These are phyloP conservation scores for Oxyura jamaicensis DNA, from an alignment of 2,113 vertebrate genomes.

Conservation along the genomic window DNA sequence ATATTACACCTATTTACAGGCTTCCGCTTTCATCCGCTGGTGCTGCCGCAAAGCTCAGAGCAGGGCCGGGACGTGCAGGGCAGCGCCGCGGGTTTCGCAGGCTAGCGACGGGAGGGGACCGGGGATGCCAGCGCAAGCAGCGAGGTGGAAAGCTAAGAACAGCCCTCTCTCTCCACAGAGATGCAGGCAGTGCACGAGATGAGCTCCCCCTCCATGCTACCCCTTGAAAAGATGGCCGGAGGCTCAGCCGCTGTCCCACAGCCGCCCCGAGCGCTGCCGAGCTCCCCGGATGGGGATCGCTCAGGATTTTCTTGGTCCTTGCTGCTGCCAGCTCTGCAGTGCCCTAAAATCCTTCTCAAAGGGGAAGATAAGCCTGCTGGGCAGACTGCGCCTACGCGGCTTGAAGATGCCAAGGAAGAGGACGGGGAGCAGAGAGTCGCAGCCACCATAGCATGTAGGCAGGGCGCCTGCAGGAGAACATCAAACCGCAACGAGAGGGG, in stretches of 20 bases:
- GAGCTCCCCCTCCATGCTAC: no score
- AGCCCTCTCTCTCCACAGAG: background rate
- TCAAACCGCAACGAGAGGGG: background rate
- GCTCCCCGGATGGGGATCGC: rapidly evolving
- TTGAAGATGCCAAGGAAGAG: background rate
- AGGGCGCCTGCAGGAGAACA: background rate
- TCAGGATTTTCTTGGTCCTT: background rate
- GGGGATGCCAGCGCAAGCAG: background rate
- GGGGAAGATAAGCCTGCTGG: background rate
- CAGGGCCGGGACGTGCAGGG: background rate
- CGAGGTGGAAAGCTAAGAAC: slow-evolving; percentile 28
- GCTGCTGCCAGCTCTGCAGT: background rate
- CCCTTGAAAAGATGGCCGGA: no score
- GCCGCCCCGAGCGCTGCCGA: background rate
- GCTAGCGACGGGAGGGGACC: background rate
- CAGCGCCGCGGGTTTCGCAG: background rate
- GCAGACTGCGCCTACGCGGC: background rate
- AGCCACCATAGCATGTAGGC: rapidly evolving
- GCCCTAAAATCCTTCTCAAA: background rate
- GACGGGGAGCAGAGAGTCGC: background rate
- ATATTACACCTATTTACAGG: slow-evolving; percentile 81
- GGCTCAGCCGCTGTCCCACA: background rate
- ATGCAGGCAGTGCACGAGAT: no score
- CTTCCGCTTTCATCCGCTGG: background rate
- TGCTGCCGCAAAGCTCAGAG: background rate